Evolutionary conservation across 2,888 invertebrate genomes (phyloP).

Genomic region (Heliconius aoede): DNA sequence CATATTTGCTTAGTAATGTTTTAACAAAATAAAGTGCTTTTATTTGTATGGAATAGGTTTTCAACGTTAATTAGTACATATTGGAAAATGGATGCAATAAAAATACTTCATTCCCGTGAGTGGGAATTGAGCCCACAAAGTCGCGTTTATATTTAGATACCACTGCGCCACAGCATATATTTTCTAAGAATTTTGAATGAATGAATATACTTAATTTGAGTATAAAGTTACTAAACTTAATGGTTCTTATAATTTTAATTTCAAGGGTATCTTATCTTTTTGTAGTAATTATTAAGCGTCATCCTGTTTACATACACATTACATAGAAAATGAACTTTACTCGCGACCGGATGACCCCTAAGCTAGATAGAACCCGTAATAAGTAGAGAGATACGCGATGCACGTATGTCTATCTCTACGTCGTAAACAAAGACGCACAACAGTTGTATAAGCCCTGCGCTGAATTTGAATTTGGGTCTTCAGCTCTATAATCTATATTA

Average conservation of each 20-base stretch:
- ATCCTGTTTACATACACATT: neutral
- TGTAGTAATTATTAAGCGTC: neutral
- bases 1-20: too few relatives aligned
- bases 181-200: too few relatives aligned
- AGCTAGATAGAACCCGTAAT: neutral
- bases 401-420: neutral
- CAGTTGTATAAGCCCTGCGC: neutral
- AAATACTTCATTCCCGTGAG: too few relatives aligned
- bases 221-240: too few relatives aligned
- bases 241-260: neutral
- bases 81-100: too few relatives aligned
- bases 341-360: neutral
- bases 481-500: neutral
- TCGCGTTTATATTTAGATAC: too few relatives aligned
- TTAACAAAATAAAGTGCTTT: too few relatives aligned
- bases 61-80: too few relatives aligned
- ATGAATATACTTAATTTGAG: too few relatives aligned
- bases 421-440: neutral
- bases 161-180: too few relatives aligned
- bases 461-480: conserved; percentile 5
- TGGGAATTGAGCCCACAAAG: too few relatives aligned
- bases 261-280: neutral
- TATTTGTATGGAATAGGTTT: too few relatives aligned
- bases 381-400: neutral
- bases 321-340: neutral